These are phyloP conservation scores for Pelmatolapia mariae DNA, from an alignment of 2,113 vertebrate species.

Conservation along the genomic window DNA sequence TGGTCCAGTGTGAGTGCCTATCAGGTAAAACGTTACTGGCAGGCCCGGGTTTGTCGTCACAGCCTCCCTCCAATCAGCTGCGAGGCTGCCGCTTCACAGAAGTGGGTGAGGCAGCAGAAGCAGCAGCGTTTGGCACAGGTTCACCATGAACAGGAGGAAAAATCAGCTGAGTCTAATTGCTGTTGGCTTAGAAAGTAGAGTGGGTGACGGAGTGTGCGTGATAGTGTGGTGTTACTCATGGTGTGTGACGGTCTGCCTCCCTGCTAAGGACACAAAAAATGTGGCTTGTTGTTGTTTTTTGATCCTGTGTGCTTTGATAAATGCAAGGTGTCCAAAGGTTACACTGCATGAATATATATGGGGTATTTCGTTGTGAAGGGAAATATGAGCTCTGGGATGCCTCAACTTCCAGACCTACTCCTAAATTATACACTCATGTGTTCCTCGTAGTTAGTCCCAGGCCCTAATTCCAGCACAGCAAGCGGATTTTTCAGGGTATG, in stretches of 20 bases:
- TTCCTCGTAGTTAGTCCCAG: neutral
- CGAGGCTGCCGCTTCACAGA: neutral
- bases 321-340: neutral
- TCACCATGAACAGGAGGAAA: conserved; percentile 7
- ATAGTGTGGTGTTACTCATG: neutral
- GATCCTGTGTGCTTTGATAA: neutral
- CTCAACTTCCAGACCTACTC: neutral
- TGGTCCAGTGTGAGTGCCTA: neutral
- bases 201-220: neutral
- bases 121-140: neutral
- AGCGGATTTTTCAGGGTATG: neutral
- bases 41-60: neutral
- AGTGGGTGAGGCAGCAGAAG: conserved; percentile 14
- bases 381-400: accelerated
- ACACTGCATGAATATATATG: neutral
- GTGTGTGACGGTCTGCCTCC: accelerated
- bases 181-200: neutral
- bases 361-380: neutral
- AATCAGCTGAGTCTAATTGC: neutral
- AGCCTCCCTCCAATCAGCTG: conserved; percentile 29
- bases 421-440: neutral
- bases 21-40: neutral
- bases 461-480: neutral
- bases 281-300: neutral
- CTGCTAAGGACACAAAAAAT: neutral